Conservation (phyloP, 2,113 vertebrate species). For the Melospiza melodia region DNA sequence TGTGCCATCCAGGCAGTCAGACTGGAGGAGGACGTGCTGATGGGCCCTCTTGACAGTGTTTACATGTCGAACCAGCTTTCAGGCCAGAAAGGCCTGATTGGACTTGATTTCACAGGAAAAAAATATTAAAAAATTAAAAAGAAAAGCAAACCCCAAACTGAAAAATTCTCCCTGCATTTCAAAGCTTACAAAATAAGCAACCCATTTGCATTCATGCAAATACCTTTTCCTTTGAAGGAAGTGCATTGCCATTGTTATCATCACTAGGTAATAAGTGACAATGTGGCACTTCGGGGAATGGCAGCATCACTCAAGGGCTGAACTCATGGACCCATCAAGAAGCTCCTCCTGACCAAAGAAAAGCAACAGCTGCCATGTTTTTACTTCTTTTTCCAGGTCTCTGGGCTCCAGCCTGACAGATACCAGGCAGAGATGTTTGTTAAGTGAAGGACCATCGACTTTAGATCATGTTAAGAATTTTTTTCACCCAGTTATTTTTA, state of each 20-base stretch:
- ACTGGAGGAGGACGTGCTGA: neutral
- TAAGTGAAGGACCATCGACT: neutral
- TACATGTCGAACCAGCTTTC: neutral
- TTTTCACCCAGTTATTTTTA: neutral
- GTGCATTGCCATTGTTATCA: neutral
- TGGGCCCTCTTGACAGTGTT: neutral
- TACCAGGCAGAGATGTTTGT: neutral
- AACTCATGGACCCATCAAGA: neutral
- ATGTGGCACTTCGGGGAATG: neutral
- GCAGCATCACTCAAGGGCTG: neutral
- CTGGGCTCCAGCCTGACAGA: neutral
- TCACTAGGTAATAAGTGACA: neutral
- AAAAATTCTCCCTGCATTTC: neutral
- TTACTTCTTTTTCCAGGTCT: neutral
- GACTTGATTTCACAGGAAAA: neutral
- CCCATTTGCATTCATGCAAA: neutral
- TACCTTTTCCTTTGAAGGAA: neutral
- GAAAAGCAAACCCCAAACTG: neutral
- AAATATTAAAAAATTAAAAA: too few species aligned
- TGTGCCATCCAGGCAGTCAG: neutral
- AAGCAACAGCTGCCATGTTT: neutral
- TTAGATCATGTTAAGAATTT: rapidly evolving
- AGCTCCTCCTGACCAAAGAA: neutral
- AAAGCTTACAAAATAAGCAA: neutral
- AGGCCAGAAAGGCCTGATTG: neutral